Percentiles rank a stretch among this genome's conserved stretches.
These are phyloP conservation scores for Nematolebias whitei DNA, from an alignment of 2,113 vertebrate genomes.

Conservation along the genomic window DNA sequence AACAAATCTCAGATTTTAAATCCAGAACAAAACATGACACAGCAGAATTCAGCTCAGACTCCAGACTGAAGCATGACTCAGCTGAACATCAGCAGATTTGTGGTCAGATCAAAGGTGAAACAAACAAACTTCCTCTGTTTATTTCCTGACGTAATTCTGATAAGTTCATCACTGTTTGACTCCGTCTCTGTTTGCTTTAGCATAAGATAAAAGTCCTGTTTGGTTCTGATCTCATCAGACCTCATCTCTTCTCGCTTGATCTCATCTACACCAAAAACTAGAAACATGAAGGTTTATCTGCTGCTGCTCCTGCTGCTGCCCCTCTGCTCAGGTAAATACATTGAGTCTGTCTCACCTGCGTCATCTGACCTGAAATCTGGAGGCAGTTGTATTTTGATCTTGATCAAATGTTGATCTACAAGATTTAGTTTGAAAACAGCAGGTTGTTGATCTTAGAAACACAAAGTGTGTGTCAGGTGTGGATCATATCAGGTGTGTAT, in stretches of 20 bases:
- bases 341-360: background rate
- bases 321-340: conserved; percentile 42
- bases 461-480: no score
- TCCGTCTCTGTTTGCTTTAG: conserved; percentile 14
- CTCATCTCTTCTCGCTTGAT: background rate
- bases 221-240: background rate
- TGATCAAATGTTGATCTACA: no score
- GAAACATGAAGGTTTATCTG: conserved; percentile 47
- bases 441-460: no score
- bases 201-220: conserved; percentile 32
- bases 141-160: no score
- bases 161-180: background rate
- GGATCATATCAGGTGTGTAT: background rate
- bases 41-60: background rate
- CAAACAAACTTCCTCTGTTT: background rate
- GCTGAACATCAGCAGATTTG: background rate
- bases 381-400: no score
- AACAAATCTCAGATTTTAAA: no score
- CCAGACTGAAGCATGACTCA: background rate
- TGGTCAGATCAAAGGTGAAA: conserved; percentile 17
- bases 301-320: conserved; percentile 41
- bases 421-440: no score
- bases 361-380: background rate
- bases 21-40: background rate
- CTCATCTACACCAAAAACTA: background rate